Evolutionary conservation across 2,888 invertebrate species (phyloP).

Genomic region (Macrosiphum euphorbiae): DNA sequence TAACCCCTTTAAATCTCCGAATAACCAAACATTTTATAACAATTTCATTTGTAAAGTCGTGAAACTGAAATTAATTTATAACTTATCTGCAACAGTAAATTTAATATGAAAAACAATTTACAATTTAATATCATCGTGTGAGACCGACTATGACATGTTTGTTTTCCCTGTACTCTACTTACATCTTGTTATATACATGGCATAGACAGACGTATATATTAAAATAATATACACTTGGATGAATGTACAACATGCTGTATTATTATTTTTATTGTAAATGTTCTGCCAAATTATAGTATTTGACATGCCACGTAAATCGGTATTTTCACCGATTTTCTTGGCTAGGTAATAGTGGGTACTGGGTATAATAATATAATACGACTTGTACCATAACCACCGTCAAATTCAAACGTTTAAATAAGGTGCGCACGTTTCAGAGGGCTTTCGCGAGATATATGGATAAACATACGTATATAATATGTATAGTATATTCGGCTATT

Average conservation of each 20-base stretch:
- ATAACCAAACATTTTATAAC: neutral
- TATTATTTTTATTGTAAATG: slow-evolving; percentile 10
- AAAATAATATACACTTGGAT: neutral
- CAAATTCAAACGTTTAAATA: neutral
- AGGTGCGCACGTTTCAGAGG: neutral
- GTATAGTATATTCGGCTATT: neutral
- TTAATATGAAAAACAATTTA: neutral
- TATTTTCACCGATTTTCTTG: slow-evolving; percentile 8
- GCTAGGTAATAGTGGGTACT: neutral
- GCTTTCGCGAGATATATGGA: neutral
- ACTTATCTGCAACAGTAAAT: neutral
- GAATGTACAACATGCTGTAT: neutral
- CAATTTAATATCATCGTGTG: neutral
- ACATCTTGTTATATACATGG: neutral
- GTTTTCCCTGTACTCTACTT: neutral
- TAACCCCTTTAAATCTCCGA: neutral
- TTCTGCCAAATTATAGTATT: neutral
- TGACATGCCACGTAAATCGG: neutral
- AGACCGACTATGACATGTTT: neutral
- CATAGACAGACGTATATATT: neutral
- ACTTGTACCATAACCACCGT: neutral
- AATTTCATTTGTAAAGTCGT: neutral
- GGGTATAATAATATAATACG: neutral
- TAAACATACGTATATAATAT: neutral
- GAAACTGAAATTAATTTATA: neutral